Percentiles rank a stretch among this genome's conserved stretches.
Evolutionary conservation across 2,113 vertebrate genomes (phyloP).

Genomic region (Erythrolamprus reginae): DNA sequence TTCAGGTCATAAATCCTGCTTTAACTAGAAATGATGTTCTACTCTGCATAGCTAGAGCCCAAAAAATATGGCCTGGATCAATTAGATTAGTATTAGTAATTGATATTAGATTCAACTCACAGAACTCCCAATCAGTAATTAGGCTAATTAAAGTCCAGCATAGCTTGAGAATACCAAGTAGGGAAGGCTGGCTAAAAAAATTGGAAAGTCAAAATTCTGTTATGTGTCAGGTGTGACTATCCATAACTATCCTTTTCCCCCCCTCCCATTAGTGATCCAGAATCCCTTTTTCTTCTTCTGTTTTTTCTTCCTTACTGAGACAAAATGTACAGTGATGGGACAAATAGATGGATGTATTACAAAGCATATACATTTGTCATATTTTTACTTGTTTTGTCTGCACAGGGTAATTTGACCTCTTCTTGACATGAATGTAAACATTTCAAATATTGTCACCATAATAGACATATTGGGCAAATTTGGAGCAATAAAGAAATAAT

Average conservation of each 20-base stretch:
- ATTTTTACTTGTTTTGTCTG: not conserved
- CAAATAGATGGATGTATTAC: not conserved
- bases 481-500: not conserved
- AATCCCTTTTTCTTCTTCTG: not conserved
- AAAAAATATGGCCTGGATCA: not conserved
- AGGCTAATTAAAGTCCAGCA: not conserved
- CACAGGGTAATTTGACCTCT: not conserved
- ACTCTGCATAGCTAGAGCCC: not conserved
- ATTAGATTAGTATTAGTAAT: no score
- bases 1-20: not conserved
- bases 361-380: not conserved
- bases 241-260: no score
- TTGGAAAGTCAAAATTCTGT: not conserved
- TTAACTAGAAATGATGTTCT: slow-evolving; percentile 8
- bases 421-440: not conserved
- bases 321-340: not conserved
- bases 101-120: not conserved
- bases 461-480: not conserved
- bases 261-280: not conserved
- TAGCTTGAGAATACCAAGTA: not conserved
- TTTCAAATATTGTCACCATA: not conserved
- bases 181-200: not conserved
- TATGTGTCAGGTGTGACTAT: not conserved
- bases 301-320: slow-evolving; percentile 9
- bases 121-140: not conserved